Base-by-base conservation (phyloP, 2,888 invertebrate genomes). In the Ormyrus pomaceus region DNA sequence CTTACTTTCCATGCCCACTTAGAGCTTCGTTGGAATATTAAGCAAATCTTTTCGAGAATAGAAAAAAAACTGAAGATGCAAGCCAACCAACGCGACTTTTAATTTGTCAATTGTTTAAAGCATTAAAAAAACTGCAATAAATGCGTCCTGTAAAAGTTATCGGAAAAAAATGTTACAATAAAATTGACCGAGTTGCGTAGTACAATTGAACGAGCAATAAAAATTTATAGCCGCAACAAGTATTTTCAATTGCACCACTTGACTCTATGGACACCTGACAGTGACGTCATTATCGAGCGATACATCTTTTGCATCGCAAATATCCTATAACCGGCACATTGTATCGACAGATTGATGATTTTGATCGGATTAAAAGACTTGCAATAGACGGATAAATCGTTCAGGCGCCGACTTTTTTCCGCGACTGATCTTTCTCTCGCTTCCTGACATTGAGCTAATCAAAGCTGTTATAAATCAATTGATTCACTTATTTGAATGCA, bases 171-270 rank as follows among this genome's bases (percentile, higher is more conserved):
- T 51, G 34, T 61, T 71, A 48, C 50, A 55, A 71, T 10, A 70
- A 77, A 58, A 11, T 51, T n/a, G n/a, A 69, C 53, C 8, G 5
- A 53, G 11, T 53, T 34, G 8, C 48, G 10, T 34, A 50, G 10
- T 55, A 19, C 19, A 78, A 73, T 62, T 62, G 53, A 66, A 65
- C 50, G 58, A 51, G 19, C 19, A 66, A 71, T 71, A 76, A 34
- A 71, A 76, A 53, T 71, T 66, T 11, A 66, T 55, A 68, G 50
- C 10, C 19, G 5, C 19, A 19, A 34, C 51, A 68, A 72, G 10
- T 13, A 58, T 66, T 76, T 51, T 79, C 85, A 83, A 87, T 88
- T 85, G 80, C 72, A 84, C 84, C 87, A 87, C 86, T 88, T 88
- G 86, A 87, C 87, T 85, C 79, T 82, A 74, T 55, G 82, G 84